Conservation (phyloP, 2,888 invertebrate genomes). For the Sipunculus nudus region DNA sequence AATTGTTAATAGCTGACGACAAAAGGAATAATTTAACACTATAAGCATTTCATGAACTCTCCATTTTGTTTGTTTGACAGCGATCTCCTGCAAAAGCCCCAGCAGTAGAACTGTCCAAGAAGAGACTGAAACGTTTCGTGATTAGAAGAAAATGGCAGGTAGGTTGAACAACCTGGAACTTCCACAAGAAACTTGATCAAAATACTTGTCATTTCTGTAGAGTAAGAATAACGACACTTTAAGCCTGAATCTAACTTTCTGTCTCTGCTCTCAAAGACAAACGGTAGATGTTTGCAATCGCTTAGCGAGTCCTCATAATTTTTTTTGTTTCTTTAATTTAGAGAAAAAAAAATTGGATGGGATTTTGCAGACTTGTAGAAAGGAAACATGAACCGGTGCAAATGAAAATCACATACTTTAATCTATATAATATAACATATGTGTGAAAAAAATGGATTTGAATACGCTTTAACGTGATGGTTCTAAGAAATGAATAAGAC, state of each 20-base stretch:
- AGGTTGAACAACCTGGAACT: constrained; percentile 15
- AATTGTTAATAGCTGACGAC: too few species aligned
- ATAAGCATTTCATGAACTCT: neutral
- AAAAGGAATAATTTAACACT: too few species aligned
- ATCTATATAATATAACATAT: too few species aligned
- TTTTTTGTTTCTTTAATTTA: constrained; percentile 12
- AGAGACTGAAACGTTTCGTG: constrained; percentile 85
- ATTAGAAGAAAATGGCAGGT: constrained; percentile 85
- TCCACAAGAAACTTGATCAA: neutral
- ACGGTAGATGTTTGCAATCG: neutral
- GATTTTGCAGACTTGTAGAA: constrained; percentile 1
- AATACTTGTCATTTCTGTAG: neutral
- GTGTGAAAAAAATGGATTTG: too few species aligned
- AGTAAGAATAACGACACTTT: too few species aligned
- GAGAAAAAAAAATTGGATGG: neutral
- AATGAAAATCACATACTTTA: too few species aligned
- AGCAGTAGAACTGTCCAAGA: constrained; percentile 70
- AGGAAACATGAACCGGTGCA: too few species aligned
- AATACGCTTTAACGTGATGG: too few species aligned
- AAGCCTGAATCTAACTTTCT: too few species aligned
- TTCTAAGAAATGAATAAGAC: too few species aligned
- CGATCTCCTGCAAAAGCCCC: constrained; percentile 39
- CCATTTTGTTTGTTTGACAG: constrained; percentile 37
- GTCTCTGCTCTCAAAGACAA: too few species aligned
- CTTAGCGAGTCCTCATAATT: neutral